Base-by-base conservation (phyloP, 2,888 invertebrate species). In the Eristalis intricaria region DNA sequence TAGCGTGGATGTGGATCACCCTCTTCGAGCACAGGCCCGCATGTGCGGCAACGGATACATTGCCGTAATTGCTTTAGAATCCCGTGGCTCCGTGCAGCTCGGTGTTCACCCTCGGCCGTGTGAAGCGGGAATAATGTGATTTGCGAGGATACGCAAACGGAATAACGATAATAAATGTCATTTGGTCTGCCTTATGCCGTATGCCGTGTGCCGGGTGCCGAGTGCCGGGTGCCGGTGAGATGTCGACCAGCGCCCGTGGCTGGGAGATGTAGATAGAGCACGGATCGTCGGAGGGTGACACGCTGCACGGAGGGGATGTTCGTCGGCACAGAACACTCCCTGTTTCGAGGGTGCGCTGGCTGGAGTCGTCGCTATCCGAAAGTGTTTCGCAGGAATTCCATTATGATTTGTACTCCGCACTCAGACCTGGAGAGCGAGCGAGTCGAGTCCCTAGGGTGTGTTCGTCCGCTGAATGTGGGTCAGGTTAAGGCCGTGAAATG, bases 101-200 rank as follows among this genome's bases (percentile, higher is more conserved):
- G 38, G 19, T 50, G 50, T 7, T 50, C 50, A 32, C 5, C 1
- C 2, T 15, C 13, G 1, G 15, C 4, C 32, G 32, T 40, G 22
- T 40, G 61, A 66, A 65, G 58, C 70, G 40, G 61, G 60, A 32
- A 68, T 50, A 65, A 43, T 61, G 38, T 29, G 19, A 76, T 70
- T 71, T 60, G 65, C 74, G 65, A 78, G 70, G 19, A 63, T 23
- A 68, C 66, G 66, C 35, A 26, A 70, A 70, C 35, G 60, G 63
- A 70, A 65, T 64, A 73, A 85, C 71, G 81, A 85, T 81, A 82
- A 85, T 85, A 65, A 85, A 85, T 74, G 50, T 66, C 71, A 74
- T 85, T 85, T 50, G 50, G 50, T 19, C 7, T 82, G 73, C 82
- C 86, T 69, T 83, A 74, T 73, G 81, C 85, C 77, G 15, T 43